Evolutionary conservation across 37 sponge, comb jelly and placozoan genomes (phyloP), one percentile per base, ranked within the genome.

Genomic region (Hexactinellida sp.): DNA sequence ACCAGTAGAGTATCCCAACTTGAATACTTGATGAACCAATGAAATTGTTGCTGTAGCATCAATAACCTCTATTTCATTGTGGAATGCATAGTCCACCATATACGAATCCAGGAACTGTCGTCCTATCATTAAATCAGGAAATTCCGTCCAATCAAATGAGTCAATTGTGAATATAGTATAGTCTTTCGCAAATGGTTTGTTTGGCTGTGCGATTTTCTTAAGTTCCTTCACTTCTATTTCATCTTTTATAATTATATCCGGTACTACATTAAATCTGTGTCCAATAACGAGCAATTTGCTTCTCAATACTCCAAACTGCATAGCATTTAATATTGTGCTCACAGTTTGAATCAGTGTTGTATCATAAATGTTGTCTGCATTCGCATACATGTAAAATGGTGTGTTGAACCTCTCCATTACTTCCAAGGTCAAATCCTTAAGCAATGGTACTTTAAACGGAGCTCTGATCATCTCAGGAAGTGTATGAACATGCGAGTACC

Each of bases 111-210:
- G 13, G 34, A 63, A 63, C 34, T 28, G 76, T 1, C 76, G 76
- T 7, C 32, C 76, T 3, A 63, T 23, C 76, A 63, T 23, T 23
- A 63, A 21, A n/a, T 63, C 76, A 23, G 76, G 76, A n/a, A 63
- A 63, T 5, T 7, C 76, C 30, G 76, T 7, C 76, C 76, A 63
- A 63, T 63, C 76, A 28, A 32, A 63, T 3, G 28, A 21, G 34
- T 63, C 76, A 7, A 7, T 23, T 23, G 76, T 63, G 34, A 63
- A 10, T 3, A 63, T 63, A n/a, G 76, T 23, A 23, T 63, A 63
- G 34, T 63, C 76, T 63, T 63, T 63, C 76, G 76, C 76, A n/a
- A 63, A 63, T 21, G 76, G 76, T 28, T 63, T 63, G 13, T n/a
- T 63, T 28, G 21, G 3, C 76, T 63, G 32, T 63, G 76, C 25